These are phyloP conservation scores for Eptesicus fuscus DNA, from an alignment of 2,113 vertebrate species.

Conservation along the genomic window DNA sequence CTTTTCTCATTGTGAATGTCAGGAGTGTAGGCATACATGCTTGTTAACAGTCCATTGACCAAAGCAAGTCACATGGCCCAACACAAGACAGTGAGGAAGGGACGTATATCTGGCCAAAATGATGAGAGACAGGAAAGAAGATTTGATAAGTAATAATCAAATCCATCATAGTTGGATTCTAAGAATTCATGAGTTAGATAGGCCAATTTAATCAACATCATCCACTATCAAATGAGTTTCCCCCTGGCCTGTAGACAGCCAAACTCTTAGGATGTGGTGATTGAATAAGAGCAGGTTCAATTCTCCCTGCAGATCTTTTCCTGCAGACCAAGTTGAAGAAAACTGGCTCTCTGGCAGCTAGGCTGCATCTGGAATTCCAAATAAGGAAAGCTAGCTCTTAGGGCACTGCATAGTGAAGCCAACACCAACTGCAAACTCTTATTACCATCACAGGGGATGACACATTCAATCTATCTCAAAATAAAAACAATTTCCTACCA, in stretches of 20 bases:
- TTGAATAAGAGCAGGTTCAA: not conserved
- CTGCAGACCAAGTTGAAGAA: not conserved
- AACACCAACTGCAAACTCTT: not conserved
- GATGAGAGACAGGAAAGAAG: not conserved
- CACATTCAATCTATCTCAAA: slow-evolving; percentile 20
- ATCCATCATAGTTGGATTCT: not conserved
- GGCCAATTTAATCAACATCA: not conserved
- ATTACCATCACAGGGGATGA: not conserved
- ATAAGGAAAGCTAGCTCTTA: not conserved
- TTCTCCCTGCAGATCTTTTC: not conserved
- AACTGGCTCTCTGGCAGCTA: not conserved
- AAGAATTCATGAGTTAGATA: not conserved
- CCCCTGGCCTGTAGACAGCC: not conserved
- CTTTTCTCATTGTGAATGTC: not conserved
- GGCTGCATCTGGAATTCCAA: not conserved
- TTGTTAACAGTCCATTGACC: not conserved
- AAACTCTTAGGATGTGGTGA: not conserved
- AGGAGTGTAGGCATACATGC: rapidly evolving
- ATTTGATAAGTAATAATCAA: not conserved
- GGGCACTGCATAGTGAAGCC: not conserved
- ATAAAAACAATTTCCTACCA: not conserved
- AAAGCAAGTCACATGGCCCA: not conserved
- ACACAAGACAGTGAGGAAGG: not conserved
- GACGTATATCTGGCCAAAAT: not conserved
- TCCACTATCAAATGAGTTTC: not conserved